phyloP scores from a whole-genome alignment of 1,140 invertebrate genomes.

The Galleria mellonella region DNA sequence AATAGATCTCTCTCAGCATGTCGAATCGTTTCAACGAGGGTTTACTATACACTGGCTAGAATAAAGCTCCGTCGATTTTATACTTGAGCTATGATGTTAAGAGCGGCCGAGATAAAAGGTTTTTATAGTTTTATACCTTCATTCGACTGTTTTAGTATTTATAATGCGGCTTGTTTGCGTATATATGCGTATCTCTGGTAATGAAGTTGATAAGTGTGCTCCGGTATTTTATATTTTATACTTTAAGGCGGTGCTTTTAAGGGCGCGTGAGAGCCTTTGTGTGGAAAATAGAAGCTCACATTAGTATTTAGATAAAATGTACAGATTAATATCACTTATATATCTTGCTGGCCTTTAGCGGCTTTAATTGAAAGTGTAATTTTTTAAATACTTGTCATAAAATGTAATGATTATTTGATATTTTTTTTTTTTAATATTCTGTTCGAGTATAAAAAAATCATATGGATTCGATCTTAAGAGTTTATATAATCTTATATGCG shows the following conservation, averaged over 20 bases:
- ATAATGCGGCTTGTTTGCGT: constrained; percentile 6
- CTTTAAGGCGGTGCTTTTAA: neutral
- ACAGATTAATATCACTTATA: too few relatives aligned
- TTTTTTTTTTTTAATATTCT: too few relatives aligned
- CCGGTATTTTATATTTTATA: neutral
- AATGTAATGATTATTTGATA: too few relatives aligned
- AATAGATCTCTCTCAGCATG: neutral
- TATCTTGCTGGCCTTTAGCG: too few relatives aligned
- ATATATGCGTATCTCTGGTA: constrained; percentile 2
- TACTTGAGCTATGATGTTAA: constrained; percentile 16
- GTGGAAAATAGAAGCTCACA: too few relatives aligned
- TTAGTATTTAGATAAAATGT: too few relatives aligned
- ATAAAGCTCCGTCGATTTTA: constrained; percentile 17
- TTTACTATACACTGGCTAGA: constrained; percentile 5
- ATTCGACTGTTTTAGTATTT: constrained; percentile 14
- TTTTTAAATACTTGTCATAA: too few relatives aligned
- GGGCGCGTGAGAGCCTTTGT: too few relatives aligned
- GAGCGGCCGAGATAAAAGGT: constrained; percentile 19
- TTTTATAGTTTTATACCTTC: constrained; percentile 29
- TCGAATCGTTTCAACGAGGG: neutral
- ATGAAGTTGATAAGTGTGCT: constrained; percentile 6
- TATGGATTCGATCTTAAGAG: too few relatives aligned
- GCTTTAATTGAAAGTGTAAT: too few relatives aligned
- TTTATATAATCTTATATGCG: too few relatives aligned
- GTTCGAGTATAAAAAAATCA: too few relatives aligned